Evolutionary conservation across 2,113 vertebrate species (phyloP).

Genomic region (pig (Sus scrofa)): T2T-Sscrofa CM000819.6:136662001-136662500

Average conservation of each 20-base stretch:
- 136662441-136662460: background rate
- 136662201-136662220: background rate
- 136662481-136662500: background rate
- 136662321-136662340: background rate
- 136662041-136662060: background rate
- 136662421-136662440: background rate
- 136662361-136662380: background rate
- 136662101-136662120: background rate
- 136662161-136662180: background rate
- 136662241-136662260: background rate
- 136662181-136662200: background rate
- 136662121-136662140: background rate
- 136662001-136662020: background rate
- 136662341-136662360: background rate
- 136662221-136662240: background rate
- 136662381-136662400: background rate
- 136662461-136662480: background rate
- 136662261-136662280: background rate
- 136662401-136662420: background rate
- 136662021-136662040: background rate
- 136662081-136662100: background rate
- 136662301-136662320: accelerated
- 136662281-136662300: background rate
- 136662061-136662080: background rate
- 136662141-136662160: background rate